Evolutionary conservation across 2,888 invertebrate species (phyloP).

Genomic region (Amblyjoppa proteus): DNA sequence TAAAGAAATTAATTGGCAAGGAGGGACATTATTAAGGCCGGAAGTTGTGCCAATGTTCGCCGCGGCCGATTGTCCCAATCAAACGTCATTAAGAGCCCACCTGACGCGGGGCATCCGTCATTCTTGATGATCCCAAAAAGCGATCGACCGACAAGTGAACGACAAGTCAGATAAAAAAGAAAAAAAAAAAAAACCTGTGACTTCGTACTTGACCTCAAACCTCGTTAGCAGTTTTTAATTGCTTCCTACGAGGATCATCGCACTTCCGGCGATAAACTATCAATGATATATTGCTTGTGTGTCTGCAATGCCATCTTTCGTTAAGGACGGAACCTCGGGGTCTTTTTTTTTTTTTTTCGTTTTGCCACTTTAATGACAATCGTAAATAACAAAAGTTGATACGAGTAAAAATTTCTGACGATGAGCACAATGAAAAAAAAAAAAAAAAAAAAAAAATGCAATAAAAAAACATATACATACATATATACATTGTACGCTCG

Average conservation of each 20-base stretch:
- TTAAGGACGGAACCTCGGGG: slow-evolving; percentile 15
- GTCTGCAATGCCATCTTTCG: slow-evolving; percentile 34
- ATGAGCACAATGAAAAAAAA: background rate
- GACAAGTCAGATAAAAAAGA: background rate
- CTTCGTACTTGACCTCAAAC: slow-evolving; percentile 52
- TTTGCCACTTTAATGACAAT: background rate
- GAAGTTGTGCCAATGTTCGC: slow-evolving; percentile 34
- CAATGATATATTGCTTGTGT: slow-evolving; percentile 34
- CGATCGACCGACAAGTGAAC: slow-evolving; percentile 25
- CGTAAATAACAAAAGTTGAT: slow-evolving; percentile 2
- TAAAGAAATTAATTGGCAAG: background rate
- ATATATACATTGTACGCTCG: background rate
- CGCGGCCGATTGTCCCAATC: slow-evolving; percentile 11
- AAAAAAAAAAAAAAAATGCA: background rate
- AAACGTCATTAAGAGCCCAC: slow-evolving; percentile 41
- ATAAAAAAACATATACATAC: background rate
- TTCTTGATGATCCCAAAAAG: slow-evolving; percentile 48
- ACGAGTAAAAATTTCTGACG: background rate
- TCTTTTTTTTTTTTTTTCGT: background rate
- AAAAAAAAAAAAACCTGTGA: background rate
- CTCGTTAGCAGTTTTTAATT: slow-evolving; percentile 59
- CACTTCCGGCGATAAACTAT: slow-evolving; percentile 53
- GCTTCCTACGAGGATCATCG: slow-evolving; percentile 52
- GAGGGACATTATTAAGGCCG: slow-evolving; percentile 7
- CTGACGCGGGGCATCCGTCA: slow-evolving; percentile 42